A percentile compares a stretch with the other conserved stretches of the same genome.
Conservation (phyloP, 2,888 invertebrate species). For the Drosophila tanythrix region DNA sequence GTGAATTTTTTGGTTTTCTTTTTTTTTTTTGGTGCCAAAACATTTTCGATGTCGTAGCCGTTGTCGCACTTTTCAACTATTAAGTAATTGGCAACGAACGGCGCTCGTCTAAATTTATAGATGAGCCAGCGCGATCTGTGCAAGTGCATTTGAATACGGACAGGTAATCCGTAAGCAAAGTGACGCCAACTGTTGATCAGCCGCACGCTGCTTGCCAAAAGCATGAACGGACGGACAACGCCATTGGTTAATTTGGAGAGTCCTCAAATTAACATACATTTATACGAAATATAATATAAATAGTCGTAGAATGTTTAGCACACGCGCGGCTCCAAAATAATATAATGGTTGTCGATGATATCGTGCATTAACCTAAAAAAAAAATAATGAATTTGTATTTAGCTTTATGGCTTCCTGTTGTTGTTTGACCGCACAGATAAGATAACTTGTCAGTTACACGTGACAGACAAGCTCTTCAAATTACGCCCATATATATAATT, state of each 20-base stretch:
- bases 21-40: conserved; percentile 16
- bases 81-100: conserved; percentile 70
- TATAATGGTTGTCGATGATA: conserved; percentile 18
- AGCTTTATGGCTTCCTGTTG: conserved; percentile 50
- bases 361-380: conserved; percentile 61
- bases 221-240: conserved; percentile 54
- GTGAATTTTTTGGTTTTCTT: conserved; percentile 4
- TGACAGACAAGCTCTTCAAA: conserved; percentile 39
- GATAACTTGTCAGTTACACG: conserved; percentile 50
- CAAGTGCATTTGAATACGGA: conserved; percentile 9
- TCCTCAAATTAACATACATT: background rate
- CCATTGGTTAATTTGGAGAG: conserved; percentile 1
- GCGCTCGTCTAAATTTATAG: conserved; percentile 57
- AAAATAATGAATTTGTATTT: conserved; percentile 32
- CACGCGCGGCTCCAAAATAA: conserved; percentile 20
- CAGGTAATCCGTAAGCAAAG: conserved; percentile 47
- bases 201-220: conserved; percentile 58
- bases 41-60: conserved; percentile 24
- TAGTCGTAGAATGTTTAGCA: conserved; percentile 14
- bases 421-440: conserved; percentile 41
- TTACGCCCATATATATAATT: background rate
- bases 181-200: conserved; percentile 73
- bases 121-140: conserved; percentile 46
- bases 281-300: background rate
- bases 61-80: conserved; percentile 69